These are phyloP conservation scores for Aythya baeri DNA, from an alignment of 2,113 vertebrate species.

Conservation along the genomic window DNA sequence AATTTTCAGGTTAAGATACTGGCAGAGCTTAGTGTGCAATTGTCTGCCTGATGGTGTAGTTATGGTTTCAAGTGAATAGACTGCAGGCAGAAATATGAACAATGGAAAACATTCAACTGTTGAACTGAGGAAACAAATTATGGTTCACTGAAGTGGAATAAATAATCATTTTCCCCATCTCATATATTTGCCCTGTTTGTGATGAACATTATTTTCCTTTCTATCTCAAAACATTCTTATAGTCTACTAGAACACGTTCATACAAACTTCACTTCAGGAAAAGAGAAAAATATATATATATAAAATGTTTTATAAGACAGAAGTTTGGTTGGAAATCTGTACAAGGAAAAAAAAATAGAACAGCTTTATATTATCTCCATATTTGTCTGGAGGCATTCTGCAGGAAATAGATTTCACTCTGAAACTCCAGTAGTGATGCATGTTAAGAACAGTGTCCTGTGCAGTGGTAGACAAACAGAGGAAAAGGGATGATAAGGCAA, in stretches of 20 bases:
- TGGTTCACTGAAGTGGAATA: not conserved
- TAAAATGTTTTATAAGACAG: not conserved
- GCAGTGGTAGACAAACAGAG: not conserved
- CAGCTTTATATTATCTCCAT: not conserved
- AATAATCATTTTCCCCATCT: not conserved
- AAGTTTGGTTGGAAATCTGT: not conserved
- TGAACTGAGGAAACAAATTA: not conserved
- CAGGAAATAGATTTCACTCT: not conserved
- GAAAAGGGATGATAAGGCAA: not conserved
- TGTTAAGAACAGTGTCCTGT: not conserved
- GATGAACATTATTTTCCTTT: not conserved
- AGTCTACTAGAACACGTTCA: not conserved
- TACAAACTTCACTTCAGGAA: not conserved
- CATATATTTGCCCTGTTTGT: not conserved
- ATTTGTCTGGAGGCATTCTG: not conserved
- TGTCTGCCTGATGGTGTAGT: not conserved
- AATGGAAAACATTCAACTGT: not conserved
- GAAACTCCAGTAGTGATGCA: not conserved
- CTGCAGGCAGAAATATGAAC: not conserved
- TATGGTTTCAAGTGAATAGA: not conserved
- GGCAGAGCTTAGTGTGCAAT: not conserved
- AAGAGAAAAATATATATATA: not conserved
- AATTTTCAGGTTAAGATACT: not conserved
- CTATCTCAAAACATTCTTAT: not conserved
- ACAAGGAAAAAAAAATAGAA: not conserved